A percentile compares a stretch with the other conserved stretches of the same genome.
Conservation (phyloP, 2,888 invertebrate species). For the Coelinius sp. region DNA sequence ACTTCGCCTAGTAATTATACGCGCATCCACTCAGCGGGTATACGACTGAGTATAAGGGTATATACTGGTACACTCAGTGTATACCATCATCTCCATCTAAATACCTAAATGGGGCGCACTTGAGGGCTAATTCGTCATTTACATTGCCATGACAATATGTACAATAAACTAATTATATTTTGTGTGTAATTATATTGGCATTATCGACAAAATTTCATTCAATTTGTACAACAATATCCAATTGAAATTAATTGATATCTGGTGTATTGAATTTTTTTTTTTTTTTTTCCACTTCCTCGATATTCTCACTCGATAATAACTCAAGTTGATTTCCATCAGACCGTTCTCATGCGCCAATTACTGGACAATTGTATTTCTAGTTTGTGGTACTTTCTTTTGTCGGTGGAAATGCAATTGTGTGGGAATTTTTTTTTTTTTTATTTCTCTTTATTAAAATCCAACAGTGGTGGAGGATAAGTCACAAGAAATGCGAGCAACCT, state of each 20-base stretch:
- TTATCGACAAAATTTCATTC: background rate
- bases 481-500: constrained; percentile 30
- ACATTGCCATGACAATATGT: background rate
- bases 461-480: constrained; percentile 11
- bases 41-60: constrained; percentile 20
- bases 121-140: background rate
- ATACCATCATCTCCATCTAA: constrained; percentile 18
- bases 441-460: background rate
- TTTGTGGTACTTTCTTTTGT: background rate
- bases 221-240: background rate
- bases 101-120: constrained; percentile 23
- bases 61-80: background rate
- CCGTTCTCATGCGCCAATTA: constrained; percentile 1
- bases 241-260: background rate
- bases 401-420: background rate
- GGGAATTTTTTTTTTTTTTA: background rate
- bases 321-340: background rate
- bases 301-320: background rate
- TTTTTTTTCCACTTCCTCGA: background rate
- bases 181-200: background rate
- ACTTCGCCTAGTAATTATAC: constrained; percentile 30
- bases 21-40: constrained; percentile 10
- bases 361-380: background rate
- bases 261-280: background rate
- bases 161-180: constrained; percentile 5